These are phyloP conservation scores for Siderastrea siderea DNA, from an alignment of 92 coral and sea anemone genomes.

Conservation along the genomic window DNA sequence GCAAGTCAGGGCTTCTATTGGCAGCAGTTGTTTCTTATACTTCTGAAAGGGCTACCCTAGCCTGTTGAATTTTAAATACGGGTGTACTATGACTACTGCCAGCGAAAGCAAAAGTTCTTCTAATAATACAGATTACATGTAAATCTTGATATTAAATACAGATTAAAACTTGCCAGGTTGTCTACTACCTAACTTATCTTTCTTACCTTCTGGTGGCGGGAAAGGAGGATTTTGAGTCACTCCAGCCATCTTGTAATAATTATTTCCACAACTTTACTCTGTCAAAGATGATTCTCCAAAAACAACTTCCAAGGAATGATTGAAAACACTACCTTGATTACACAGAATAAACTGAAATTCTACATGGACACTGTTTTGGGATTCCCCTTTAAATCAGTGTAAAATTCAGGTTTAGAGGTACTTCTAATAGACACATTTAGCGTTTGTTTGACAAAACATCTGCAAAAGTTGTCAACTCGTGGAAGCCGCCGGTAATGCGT, in stretches of 20 bases:
- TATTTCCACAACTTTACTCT: background rate
- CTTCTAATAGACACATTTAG: too few species aligned
- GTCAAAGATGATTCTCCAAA: background rate
- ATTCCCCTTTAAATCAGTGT: background rate
- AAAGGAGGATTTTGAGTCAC: conserved; percentile 40
- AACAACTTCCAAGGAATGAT: background rate
- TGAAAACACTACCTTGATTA: background rate
- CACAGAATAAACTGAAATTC: background rate
- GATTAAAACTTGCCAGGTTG: background rate
- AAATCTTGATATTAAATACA: background rate
- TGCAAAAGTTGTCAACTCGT: background rate
- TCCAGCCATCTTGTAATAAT: conserved; percentile 50
- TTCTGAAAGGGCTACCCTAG: too few species aligned
- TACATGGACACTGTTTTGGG: background rate
- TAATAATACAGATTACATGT: background rate
- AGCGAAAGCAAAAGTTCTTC: too few species aligned
- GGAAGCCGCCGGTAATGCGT: conserved; percentile 49
- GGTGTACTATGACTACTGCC: too few species aligned
- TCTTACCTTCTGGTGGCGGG: conserved; percentile 50
- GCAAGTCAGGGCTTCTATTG: too few species aligned
- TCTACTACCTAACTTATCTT: too few species aligned
- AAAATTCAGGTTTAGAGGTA: background rate
- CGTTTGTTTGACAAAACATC: background rate
- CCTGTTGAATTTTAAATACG: too few species aligned
- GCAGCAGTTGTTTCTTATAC: too few species aligned